These are phyloP conservation scores for Ligdia adustata DNA, from an alignment of 2,888 invertebrate genomes.

Conservation along the genomic window DNA sequence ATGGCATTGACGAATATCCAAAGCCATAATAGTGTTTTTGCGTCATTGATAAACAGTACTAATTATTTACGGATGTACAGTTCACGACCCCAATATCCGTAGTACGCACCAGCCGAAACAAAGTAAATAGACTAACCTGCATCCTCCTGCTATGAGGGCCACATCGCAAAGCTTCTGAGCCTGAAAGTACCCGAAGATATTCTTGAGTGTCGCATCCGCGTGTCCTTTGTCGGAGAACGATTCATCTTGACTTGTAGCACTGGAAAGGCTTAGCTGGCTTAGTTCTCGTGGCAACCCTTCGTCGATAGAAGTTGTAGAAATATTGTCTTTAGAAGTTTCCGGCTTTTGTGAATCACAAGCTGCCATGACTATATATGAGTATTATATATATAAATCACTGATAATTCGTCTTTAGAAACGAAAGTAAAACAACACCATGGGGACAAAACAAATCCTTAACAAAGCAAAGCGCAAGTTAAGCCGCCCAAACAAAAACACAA, in stretches of 20 bases:
- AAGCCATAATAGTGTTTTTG: slow-evolving; percentile 1
- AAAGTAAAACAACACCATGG: no score
- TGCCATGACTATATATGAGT: slow-evolving; percentile 59
- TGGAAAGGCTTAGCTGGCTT: slow-evolving; percentile 86
- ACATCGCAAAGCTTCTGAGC: slow-evolving; percentile 95
- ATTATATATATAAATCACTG: no score
- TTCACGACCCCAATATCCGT: slow-evolving; percentile 30
- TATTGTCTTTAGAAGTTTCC: slow-evolving; percentile 72
- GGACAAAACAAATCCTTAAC: no score
- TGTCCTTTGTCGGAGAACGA: slow-evolving; percentile 90
- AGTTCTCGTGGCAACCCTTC: slow-evolving; percentile 87
- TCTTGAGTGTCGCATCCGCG: slow-evolving; percentile 91
- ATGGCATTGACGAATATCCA: background rate
- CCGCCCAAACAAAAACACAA: no score
- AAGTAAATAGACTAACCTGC: slow-evolving; percentile 72
- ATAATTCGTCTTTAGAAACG: no score
- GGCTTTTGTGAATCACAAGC: slow-evolving; percentile 70
- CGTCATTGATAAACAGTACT: slow-evolving; percentile 1
- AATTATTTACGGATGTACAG: slow-evolving; percentile 21
- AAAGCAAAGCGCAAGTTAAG: no score
- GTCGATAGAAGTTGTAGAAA: slow-evolving; percentile 78
- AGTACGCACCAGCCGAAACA: slow-evolving; percentile 6
- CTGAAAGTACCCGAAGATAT: slow-evolving; percentile 92
- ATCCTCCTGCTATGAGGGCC: slow-evolving; percentile 91
- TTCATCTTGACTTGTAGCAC: slow-evolving; percentile 90